Evolutionary conservation across 1,140 invertebrate species (phyloP).

Genomic region (Scylla paramamosain): DNA sequence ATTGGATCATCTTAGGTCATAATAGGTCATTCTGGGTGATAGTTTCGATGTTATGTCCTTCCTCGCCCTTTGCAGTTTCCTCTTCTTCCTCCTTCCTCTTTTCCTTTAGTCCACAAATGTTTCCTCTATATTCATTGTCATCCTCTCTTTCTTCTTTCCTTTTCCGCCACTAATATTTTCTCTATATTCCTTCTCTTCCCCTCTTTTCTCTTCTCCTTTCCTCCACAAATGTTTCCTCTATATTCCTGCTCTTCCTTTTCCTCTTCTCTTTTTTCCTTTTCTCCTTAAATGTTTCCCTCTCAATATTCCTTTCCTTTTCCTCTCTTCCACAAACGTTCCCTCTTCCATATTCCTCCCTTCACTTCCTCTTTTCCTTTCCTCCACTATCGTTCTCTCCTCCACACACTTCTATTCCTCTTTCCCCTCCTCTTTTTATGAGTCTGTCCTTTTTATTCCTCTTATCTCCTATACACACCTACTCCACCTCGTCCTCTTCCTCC

Average conservation of each 20-base stretch:
- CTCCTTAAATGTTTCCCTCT: too few species aligned
- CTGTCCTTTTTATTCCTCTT: neutral
- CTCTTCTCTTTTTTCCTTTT: too few species aligned
- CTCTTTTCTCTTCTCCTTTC: neutral
- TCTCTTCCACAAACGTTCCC: neutral
- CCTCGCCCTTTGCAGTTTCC: neutral
- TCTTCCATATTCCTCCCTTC: neutral
- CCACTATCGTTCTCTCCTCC: neutral
- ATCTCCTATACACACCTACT: too few species aligned
- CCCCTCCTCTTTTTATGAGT: neutral
- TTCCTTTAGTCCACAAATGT: too few species aligned
- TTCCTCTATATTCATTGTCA: too few species aligned
- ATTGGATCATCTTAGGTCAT: neutral
- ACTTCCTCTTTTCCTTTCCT: neutral
- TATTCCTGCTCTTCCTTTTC: neutral
- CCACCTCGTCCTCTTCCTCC: too few species aligned
- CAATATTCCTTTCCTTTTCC: too few species aligned
- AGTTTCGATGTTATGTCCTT: neutral
- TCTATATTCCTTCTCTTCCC: neutral
- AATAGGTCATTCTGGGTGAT: neutral
- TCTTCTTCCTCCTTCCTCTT: too few species aligned
- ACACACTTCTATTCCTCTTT: neutral
- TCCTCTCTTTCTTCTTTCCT: too few species aligned
- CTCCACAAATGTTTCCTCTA: neutral
- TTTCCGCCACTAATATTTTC: too few species aligned